Percentiles rank a stretch among this genome's conserved stretches.
These are phyloP conservation scores for Sciaenops ocellatus DNA, from an alignment of 2,797 vertebrate species.

Conservation along the genomic window DNA sequence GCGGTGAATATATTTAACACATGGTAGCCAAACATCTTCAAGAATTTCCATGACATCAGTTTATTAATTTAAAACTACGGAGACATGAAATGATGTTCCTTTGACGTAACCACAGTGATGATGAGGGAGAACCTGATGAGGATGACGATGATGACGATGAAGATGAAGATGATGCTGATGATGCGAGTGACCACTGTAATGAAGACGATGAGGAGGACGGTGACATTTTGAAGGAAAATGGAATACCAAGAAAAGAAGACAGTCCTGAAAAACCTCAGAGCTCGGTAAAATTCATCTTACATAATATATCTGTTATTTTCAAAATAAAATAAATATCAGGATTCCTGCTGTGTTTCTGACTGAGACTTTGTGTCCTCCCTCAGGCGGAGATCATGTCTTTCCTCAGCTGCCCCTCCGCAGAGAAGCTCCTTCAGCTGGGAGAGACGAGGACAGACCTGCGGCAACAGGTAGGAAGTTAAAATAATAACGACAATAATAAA, in stretches of 20 bases:
- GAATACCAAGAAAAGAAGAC: slow-evolving; percentile 58
- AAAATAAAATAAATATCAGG: not conserved
- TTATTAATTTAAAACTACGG: not conserved
- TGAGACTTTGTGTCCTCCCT: slow-evolving; percentile 15
- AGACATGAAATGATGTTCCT: not conserved
- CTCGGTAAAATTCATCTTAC: slow-evolving; percentile 52
- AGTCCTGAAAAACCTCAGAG: slow-evolving; percentile 63
- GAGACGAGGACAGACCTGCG: slow-evolving; percentile 87
- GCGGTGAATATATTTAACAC: too few species aligned
- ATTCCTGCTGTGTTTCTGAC: not conserved
- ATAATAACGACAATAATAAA: not conserved
- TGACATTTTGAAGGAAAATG: slow-evolving; percentile 78
- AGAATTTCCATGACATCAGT: too few species aligned
- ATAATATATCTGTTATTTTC: not conserved
- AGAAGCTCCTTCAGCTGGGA: slow-evolving; percentile 90
- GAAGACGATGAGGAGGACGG: slow-evolving; percentile 75
- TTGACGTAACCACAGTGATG: slow-evolving; percentile 83
- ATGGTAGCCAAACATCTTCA: too few species aligned
- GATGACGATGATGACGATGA: slow-evolving; percentile 77
- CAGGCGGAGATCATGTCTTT: slow-evolving; percentile 88
- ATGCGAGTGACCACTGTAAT: slow-evolving; percentile 58
- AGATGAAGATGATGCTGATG: slow-evolving; percentile 56
- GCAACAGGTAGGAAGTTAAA: slow-evolving; percentile 85
- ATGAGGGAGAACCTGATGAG: slow-evolving; percentile 88
- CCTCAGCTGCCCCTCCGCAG: slow-evolving; percentile 90